Conservation (phyloP, 2,113 vertebrate species). For the Gymnogyps californianus region DNA sequence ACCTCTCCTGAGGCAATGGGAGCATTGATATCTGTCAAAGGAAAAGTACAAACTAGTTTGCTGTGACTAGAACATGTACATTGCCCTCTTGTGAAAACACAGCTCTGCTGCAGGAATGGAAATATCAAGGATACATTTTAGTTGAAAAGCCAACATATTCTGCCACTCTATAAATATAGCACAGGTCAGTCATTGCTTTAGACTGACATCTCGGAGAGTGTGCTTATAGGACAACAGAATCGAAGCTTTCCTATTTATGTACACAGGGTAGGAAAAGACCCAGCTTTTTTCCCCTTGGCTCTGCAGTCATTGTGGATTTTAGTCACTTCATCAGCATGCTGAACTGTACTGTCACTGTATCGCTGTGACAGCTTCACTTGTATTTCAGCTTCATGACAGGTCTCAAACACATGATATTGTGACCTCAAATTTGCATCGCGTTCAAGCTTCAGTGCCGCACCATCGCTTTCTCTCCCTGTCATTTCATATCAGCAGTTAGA, state of each 20-base stretch:
- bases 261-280: neutral
- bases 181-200: neutral
- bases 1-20: neutral
- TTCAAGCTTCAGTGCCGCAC: neutral
- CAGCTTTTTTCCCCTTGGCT: neutral
- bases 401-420: neutral
- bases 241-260: neutral
- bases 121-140: neutral
- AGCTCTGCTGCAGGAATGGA: neutral
- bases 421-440: neutral
- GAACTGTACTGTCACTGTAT: neutral
- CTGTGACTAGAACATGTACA: neutral
- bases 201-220: neutral
- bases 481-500: neutral
- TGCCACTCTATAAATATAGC: neutral
- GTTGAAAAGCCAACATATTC: neutral
- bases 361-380: neutral
- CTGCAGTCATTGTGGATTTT: neutral
- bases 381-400: neutral
- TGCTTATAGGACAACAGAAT: neutral
- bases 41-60: neutral
- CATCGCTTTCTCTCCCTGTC: neutral
- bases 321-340: neutral
- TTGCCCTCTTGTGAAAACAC: conserved; percentile 11
- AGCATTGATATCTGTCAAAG: neutral